phyloP scores from a whole-genome alignment of 2,797 vertebrate species.

The Hypotaenidia philippensis region DNA sequence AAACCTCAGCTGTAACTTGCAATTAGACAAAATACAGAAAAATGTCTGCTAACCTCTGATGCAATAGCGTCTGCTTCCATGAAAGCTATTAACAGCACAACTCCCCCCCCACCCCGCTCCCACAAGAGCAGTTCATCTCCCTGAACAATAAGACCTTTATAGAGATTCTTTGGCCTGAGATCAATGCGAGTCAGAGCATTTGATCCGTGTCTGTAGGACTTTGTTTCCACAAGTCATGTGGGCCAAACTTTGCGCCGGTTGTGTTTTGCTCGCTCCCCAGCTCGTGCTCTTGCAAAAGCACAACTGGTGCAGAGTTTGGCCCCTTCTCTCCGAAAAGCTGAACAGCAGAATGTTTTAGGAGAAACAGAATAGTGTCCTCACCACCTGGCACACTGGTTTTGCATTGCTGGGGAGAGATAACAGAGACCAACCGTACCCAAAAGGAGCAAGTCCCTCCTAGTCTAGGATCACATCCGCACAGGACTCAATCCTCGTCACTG shows the following conservation, averaged over 20 bases:
- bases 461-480: neutral
- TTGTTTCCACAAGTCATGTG: conserved; percentile 72
- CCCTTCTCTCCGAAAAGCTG: neutral
- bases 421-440: neutral
- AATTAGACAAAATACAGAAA: conserved; percentile 48
- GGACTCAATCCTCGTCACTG: neutral
- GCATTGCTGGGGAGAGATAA: neutral
- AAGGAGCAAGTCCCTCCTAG: neutral
- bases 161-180: conserved; percentile 61
- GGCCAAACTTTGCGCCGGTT: conserved; percentile 48
- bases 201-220: conserved; percentile 59
- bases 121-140: conserved; percentile 1
- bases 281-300: too few relatives aligned
- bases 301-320: too few relatives aligned
- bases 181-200: conserved; percentile 50
- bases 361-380: neutral
- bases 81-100: neutral
- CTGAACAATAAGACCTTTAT: conserved; percentile 66
- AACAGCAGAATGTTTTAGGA: neutral
- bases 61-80: neutral
- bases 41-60: conserved; percentile 40
- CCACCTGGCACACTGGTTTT: neutral
- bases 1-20: conserved; percentile 40
- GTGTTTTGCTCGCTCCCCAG: neutral
- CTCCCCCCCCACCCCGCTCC: neutral